Evolutionary conservation across 2,113 vertebrate species (phyloP).

Genomic region (Neomonachus schauinslandi): DNA sequence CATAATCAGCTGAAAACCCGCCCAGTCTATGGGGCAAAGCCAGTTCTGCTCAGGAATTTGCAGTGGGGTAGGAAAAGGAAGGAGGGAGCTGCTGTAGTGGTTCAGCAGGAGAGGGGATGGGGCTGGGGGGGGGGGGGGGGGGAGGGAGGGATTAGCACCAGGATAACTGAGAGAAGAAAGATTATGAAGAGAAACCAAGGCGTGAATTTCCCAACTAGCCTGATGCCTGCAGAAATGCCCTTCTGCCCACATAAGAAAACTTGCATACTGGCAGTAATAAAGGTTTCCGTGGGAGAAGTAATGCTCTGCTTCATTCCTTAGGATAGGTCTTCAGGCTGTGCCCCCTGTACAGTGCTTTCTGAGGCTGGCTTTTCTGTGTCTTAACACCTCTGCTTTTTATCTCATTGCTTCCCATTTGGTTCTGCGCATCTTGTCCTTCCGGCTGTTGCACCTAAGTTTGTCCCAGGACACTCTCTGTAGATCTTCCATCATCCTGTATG

Average conservation of each 20-base stretch:
- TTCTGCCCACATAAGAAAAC: neutral
- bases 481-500: neutral
- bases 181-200: neutral
- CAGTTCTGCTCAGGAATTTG: neutral
- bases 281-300: neutral
- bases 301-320: neutral
- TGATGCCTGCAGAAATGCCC: neutral
- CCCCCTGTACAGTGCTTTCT: neutral
- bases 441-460: neutral
- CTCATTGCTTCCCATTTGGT: neutral
- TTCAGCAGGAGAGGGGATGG: neutral
- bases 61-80: neutral
- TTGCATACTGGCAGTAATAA: accelerated
- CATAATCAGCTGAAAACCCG: conserved; percentile 22
- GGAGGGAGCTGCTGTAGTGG: neutral
- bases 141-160: neutral
- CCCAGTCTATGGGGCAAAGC: neutral
- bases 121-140: neutral
- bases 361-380: neutral
- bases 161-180: neutral
- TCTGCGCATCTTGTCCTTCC: neutral
- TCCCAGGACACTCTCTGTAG: neutral
- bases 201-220: neutral
- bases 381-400: neutral
- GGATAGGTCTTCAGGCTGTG: neutral